Conservation (phyloP, 2,888 invertebrate genomes). For the Calameuta filiformis region DNA sequence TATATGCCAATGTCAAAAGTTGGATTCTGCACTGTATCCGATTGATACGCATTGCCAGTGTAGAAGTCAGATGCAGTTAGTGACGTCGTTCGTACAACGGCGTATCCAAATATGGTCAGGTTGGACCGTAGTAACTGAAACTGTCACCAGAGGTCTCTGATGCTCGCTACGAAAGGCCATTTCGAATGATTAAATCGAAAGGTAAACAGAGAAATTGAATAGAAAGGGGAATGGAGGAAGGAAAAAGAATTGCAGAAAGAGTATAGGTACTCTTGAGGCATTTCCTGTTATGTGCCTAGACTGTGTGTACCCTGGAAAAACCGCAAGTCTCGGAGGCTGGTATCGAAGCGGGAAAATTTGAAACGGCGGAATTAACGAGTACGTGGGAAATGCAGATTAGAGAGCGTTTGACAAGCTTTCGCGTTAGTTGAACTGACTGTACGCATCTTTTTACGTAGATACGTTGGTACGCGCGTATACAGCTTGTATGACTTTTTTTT, state of each 20-base stretch:
- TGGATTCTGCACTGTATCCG: constrained; percentile 29
- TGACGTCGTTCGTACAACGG: constrained; percentile 15
- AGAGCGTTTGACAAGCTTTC: background rate
- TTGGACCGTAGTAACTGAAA: background rate
- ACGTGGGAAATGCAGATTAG: background rate
- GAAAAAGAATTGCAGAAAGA: background rate
- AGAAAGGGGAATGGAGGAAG: background rate
- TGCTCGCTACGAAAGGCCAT: background rate
- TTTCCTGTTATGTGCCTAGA: background rate
- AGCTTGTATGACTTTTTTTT: background rate
- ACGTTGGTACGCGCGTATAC: background rate
- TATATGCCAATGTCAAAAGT: constrained; percentile 34
- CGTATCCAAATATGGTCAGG: background rate
- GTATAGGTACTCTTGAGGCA: background rate
- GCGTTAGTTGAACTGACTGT: background rate
- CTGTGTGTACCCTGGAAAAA: background rate
- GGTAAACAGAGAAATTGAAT: background rate
- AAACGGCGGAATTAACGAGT: background rate
- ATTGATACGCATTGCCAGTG: constrained; percentile 28
- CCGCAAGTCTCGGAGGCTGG: background rate
- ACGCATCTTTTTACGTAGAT: background rate
- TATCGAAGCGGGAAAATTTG: background rate
- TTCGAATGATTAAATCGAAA: background rate
- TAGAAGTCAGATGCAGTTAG: constrained; percentile 17
- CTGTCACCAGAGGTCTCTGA: background rate